Percentiles rank a stretch among this genome's conserved stretches.
phyloP scores from a whole-genome alignment of 2,888 invertebrate species.

The Limenitis camilla region DNA sequence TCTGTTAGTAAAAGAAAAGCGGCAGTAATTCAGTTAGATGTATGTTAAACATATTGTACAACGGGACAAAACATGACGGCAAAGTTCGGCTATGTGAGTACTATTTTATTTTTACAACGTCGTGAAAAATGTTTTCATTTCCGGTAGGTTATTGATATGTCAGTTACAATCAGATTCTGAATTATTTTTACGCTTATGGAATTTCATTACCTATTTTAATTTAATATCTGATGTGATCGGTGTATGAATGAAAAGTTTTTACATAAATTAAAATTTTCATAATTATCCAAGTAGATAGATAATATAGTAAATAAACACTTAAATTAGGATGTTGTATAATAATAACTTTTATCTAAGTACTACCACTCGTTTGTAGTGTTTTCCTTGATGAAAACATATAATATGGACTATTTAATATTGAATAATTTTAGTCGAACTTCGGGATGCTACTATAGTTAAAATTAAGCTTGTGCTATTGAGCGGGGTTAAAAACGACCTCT shows the following conservation, averaged over 20 bases:
- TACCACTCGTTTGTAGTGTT: constrained; percentile 16
- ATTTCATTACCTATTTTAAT: neutral
- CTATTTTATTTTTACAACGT: constrained; percentile 18
- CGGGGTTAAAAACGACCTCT: no score
- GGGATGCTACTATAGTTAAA: no score
- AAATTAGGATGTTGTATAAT: constrained; percentile 21
- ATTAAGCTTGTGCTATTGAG: no score
- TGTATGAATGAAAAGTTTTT: no score
- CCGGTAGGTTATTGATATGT: constrained; percentile 22
- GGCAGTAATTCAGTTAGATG: constrained; percentile 71
- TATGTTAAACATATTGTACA: constrained; percentile 72
- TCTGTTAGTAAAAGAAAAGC: constrained; percentile 62
- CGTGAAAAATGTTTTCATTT: constrained; percentile 23
- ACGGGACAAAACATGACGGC: constrained; percentile 76
- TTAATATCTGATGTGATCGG: no score
- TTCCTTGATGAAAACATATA: no score
- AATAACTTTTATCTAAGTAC: constrained; percentile 22
- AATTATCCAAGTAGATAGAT: constrained; percentile 9
- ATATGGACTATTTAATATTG: no score
- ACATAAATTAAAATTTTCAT: no score
- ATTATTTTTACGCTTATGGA: constrained; percentile 11
- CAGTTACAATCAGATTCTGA: constrained; percentile 21
- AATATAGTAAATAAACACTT: constrained; percentile 23
- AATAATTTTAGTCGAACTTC: no score
- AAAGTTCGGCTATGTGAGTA: constrained; percentile 75